These are phyloP conservation scores for Thera britannica DNA, from an alignment of 2,888 invertebrate genomes.

Conservation along the genomic window DNA sequence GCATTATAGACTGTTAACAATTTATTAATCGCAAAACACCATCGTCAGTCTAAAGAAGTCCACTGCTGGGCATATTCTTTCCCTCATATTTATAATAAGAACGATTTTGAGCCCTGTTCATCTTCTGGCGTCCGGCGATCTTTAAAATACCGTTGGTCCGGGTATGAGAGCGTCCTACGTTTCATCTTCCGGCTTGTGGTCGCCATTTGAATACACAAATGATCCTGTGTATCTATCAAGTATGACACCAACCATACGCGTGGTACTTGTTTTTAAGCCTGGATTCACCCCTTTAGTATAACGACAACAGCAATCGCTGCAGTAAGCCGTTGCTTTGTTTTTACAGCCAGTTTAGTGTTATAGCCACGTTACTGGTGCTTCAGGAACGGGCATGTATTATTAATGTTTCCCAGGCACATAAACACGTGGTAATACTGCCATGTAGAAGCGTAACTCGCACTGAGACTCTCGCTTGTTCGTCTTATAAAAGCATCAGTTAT, in stretches of 20 bases:
- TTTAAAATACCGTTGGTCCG: too few relatives aligned
- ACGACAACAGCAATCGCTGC: slow-evolving; percentile 33
- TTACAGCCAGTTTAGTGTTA: slow-evolving; percentile 39
- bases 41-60: too few relatives aligned
- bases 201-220: too few relatives aligned
- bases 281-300: slow-evolving; percentile 24
- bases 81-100: too few relatives aligned
- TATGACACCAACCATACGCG: slow-evolving; percentile 2
- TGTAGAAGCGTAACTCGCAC: slow-evolving; percentile 16
- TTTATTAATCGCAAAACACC: too few relatives aligned
- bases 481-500: background rate
- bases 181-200: too few relatives aligned
- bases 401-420: slow-evolving; percentile 37
- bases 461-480: too few relatives aligned
- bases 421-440: background rate
- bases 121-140: too few relatives aligned
- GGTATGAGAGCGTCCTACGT: too few relatives aligned
- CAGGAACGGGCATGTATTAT: slow-evolving; percentile 46
- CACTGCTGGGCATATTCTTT: too few relatives aligned
- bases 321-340: slow-evolving; percentile 37
- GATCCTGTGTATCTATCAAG: background rate
- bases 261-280: slow-evolving; percentile 11
- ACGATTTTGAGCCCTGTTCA: too few relatives aligned
- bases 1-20: too few relatives aligned
- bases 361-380: slow-evolving; percentile 39